These are phyloP conservation scores for Eucera pruinosa DNA, from an alignment of 2,888 invertebrate genomes.

Conservation along the genomic window DNA sequence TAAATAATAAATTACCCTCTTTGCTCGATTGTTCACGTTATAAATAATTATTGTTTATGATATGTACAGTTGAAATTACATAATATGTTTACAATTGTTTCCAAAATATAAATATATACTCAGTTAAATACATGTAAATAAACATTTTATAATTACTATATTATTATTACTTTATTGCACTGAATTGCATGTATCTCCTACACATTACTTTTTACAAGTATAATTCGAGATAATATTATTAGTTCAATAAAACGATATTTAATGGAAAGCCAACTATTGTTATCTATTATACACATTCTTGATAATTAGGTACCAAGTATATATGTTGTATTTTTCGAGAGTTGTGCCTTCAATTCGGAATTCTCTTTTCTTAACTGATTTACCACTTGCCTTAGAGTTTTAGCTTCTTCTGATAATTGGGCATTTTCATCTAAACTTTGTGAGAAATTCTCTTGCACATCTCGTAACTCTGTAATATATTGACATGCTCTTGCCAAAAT, in stretches of 20 bases:
- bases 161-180: conserved; percentile 57
- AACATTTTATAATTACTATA: conserved; percentile 81
- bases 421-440: conserved; percentile 88
- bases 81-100: conserved; percentile 72
- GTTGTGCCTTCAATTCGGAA: conserved; percentile 86
- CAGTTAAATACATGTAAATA: conserved; percentile 81
- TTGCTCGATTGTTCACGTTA: conserved; percentile 68
- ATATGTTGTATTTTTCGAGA: conserved; percentile 38
- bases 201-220: conserved; percentile 6
- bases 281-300: conserved; percentile 1
- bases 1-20: conserved; percentile 56
- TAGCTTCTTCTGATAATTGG: conserved; percentile 88
- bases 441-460: conserved; percentile 89
- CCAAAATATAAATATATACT: conserved; percentile 74
- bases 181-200: conserved; percentile 18
- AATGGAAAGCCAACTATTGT: conserved; percentile 13
- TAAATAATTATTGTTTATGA: conserved; percentile 71
- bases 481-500: conserved; percentile 97
- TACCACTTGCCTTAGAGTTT: conserved; percentile 89
- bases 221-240: conserved; percentile 7
- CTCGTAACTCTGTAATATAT: conserved; percentile 93
- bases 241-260: conserved; percentile 21
- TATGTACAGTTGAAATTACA: conserved; percentile 79
- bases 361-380: conserved; percentile 90
- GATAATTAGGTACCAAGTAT: conserved; percentile 57